phyloP scores from a whole-genome alignment of 2,888 invertebrate genomes.

The Oscheius sp. region DNA sequence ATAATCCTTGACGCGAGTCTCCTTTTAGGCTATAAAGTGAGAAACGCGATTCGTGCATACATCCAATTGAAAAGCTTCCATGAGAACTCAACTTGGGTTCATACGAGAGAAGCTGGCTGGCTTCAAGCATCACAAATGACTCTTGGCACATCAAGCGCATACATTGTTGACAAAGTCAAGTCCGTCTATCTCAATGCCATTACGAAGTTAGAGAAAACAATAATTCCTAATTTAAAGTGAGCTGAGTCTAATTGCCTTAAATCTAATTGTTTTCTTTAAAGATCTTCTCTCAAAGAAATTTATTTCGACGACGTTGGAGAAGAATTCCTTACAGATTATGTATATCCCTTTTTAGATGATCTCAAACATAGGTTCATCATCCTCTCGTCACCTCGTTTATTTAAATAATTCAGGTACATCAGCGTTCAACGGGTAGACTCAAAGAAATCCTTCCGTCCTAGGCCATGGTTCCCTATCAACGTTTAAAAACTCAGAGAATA shows the following conservation, averaged over 20 bases:
- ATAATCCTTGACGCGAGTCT: too few relatives aligned
- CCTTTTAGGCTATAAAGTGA: slow-evolving; percentile 46
- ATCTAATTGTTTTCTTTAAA: slow-evolving; percentile 6
- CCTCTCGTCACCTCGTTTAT: background rate
- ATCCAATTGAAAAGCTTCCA: slow-evolving; percentile 49
- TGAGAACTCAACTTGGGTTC: slow-evolving; percentile 59
- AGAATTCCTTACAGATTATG: slow-evolving; percentile 47
- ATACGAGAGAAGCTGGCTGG: slow-evolving; percentile 57
- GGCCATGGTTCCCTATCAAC: slow-evolving; percentile 47
- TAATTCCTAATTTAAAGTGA: slow-evolving; percentile 30
- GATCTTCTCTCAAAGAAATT: slow-evolving; percentile 42
- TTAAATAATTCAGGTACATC: slow-evolving; percentile 37
- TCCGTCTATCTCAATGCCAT: slow-evolving; percentile 46
- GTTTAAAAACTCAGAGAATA: slow-evolving; percentile 4
- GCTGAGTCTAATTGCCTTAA: background rate
- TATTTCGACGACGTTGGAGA: slow-evolving; percentile 48
- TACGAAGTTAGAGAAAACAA: slow-evolving; percentile 44
- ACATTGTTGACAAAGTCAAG: slow-evolving; percentile 50
- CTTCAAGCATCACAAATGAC: slow-evolving; percentile 48
- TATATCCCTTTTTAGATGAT: slow-evolving; percentile 48
- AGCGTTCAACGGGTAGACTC: slow-evolving; percentile 41
- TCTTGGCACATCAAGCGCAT: slow-evolving; percentile 47
- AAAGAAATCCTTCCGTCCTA: slow-evolving; percentile 41
- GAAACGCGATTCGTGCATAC: slow-evolving; percentile 51
- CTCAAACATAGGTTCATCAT: slow-evolving; percentile 41